phyloP scores from a whole-genome alignment of 2,888 invertebrate species.

The Bimastos eiseni region DNA sequence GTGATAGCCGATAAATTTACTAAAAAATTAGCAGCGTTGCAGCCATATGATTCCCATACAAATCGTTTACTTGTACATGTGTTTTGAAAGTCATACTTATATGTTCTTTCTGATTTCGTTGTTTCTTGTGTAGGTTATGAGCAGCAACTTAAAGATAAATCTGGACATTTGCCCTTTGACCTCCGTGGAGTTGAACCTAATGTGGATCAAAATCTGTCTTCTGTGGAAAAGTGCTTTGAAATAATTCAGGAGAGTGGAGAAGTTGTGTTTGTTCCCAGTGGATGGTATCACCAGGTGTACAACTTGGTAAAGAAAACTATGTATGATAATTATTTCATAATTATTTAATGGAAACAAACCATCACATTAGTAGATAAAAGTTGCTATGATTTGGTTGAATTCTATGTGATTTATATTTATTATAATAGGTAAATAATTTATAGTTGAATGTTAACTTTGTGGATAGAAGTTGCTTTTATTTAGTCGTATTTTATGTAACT shows the following conservation, averaged over 20 bases:
- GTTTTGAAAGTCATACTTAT: not conserved
- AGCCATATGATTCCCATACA: too few species aligned
- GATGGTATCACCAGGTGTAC: conserved; percentile 95
- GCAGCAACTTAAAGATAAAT: conserved; percentile 51
- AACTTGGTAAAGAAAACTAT: conserved; percentile 70
- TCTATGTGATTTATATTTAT: not conserved
- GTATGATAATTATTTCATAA: too few species aligned
- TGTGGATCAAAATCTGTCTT: not conserved
- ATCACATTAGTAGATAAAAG: too few species aligned
- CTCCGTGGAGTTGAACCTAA: conserved; percentile 33
- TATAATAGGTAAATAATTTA: not conserved
- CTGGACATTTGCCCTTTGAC: conserved; percentile 54
- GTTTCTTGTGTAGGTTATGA: conserved; percentile 57
- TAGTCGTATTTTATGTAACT: too few species aligned
- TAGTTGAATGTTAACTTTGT: not conserved
- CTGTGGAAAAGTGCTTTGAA: conserved; percentile 44
- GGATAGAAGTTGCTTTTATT: too few species aligned
- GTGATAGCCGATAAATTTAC: too few species aligned
- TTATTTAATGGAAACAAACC: too few species aligned
- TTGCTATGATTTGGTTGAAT: not conserved
- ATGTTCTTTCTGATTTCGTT: not conserved
- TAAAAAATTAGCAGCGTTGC: too few species aligned
- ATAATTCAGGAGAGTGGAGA: conserved; percentile 78
- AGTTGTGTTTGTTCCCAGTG: conserved; percentile 91
- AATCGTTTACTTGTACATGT: not conserved